A percentile compares a stretch with the other conserved stretches of the same genome.
phyloP scores from a whole-genome alignment of 2,888 invertebrate species.

The Eupithecia centaureata region DNA sequence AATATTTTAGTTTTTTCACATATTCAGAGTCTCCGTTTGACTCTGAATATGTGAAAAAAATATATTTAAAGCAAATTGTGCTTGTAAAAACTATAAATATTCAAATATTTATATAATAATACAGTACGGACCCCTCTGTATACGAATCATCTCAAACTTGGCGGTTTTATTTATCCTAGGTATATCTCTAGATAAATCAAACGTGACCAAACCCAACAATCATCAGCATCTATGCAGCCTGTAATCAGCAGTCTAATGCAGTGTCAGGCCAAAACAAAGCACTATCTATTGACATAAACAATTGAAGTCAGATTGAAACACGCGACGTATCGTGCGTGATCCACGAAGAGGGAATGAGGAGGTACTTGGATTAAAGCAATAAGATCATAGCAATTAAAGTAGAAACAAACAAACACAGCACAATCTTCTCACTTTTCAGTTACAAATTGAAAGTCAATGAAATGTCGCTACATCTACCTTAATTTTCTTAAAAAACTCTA shows the following conservation, averaged over 20 bases:
- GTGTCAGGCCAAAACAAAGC: not conserved
- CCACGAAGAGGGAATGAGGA: conserved; percentile 5
- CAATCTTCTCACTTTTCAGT: not conserved
- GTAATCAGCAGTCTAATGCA: not conserved
- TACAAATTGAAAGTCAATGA: not conserved
- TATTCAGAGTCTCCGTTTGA: no score
- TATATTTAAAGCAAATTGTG: no score
- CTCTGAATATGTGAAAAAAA: no score
- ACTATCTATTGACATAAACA: conserved; percentile 16
- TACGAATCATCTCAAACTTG: no score
- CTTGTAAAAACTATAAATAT: no score
- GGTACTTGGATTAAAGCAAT: conserved; percentile 20
- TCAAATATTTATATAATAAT: no score
- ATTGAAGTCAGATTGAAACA: conserved; percentile 20
- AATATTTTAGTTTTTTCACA: no score
- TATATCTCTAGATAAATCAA: no score
- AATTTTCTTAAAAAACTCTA: no score
- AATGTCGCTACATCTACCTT: no score
- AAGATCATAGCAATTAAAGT: conserved; percentile 6
- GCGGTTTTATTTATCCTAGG: no score
- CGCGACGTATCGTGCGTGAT: conserved; percentile 28
- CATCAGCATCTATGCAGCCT: not conserved
- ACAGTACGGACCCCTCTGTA: no score
- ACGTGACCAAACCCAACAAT: not conserved
- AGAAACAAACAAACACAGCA: not conserved